phyloP scores from a whole-genome alignment of 2,888 invertebrate genomes.

The Alentia gelatinosa region DNA sequence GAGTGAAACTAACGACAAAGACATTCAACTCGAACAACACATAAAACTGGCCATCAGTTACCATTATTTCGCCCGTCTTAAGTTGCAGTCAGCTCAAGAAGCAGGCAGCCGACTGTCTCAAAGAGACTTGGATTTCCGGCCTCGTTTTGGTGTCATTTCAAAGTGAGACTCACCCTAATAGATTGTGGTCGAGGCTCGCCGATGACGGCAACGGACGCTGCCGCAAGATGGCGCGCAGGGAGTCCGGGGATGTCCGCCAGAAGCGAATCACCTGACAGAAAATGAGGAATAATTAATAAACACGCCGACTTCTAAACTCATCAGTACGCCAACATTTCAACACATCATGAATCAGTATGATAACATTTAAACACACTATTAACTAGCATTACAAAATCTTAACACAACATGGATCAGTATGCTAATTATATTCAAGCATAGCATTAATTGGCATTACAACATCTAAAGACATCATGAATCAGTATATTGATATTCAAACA shows the following conservation, averaged over 20 bases:
- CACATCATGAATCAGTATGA: neutral
- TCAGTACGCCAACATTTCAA: too few species aligned
- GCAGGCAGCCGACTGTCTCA: neutral
- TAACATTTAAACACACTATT: neutral
- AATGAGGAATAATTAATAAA: too few species aligned
- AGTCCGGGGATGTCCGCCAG: slow-evolving; percentile 53
- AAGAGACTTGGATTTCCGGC: neutral
- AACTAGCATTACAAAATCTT: neutral
- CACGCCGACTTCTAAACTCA: too few species aligned
- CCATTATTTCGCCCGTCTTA: neutral
- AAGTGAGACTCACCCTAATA: slow-evolving; percentile 46
- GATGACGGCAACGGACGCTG: slow-evolving; percentile 3
- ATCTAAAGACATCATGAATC: neutral
- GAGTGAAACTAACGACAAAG: neutral
- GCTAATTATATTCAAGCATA: too few species aligned
- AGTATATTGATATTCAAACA: neutral
- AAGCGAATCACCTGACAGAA: slow-evolving; percentile 82
- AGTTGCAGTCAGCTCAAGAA: neutral
- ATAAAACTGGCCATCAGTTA: neutral
- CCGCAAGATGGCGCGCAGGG: slow-evolving; percentile 16
- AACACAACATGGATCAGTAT: neutral
- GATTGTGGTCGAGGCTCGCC: slow-evolving; percentile 38
- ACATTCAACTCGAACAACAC: neutral
- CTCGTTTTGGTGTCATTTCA: neutral
- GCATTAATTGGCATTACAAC: too few species aligned